Base-by-base conservation (phyloP, 2,797 vertebrate species). In the Decapterus maruadsi region DNA sequence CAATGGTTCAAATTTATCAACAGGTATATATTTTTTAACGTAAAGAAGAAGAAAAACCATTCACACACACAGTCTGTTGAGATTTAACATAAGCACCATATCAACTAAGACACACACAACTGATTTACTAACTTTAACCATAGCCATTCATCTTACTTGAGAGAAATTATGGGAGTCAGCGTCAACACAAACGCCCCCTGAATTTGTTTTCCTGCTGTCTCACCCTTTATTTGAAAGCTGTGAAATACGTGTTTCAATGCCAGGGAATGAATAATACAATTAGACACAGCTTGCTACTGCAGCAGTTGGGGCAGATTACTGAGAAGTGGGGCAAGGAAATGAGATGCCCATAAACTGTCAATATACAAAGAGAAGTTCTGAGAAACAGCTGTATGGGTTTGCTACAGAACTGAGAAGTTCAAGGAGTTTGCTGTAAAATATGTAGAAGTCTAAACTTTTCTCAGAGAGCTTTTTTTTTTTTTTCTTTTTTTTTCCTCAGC, bases 311-410 rank as follows among this genome's bases (percentile, higher is more conserved):
- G 67, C 74, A 72, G 67, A 76, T 80, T 65, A 80, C 59, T 61
- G 55, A 70, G 40, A 58, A 77, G 78, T 42, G 42, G 70, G 55
- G 75, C 20, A 48, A 43, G 74, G 57, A 89, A 87, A 88, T 83
- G 40, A 83, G 68, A 81, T 86, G 74, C 73, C 70, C 72, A 83
- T 90, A 86, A 90, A 90, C 79, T 81, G 66, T 81, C 82, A 84
- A 77, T 84, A 68, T 48, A 78, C 82, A 77, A 72, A 78, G 42
- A 67, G 36, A 43, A 31, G 20, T 66, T 77, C 31, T 59, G 22
- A 64, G 71, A 72, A 76, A 59, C 72, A 73, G 64, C 81, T 80
- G 68, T 50, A 45, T 43, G 31, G 46, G n/a, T 72, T 43, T 20
- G 48, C 51, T 57, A 5, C 56, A 19, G 53, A 42, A 69, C 7